A percentile compares a stretch with the other conserved stretches of the same genome.
These are phyloP conservation scores for Urechis unicinctus DNA, from an alignment of 2,888 invertebrate genomes.

Conservation along the genomic window DNA sequence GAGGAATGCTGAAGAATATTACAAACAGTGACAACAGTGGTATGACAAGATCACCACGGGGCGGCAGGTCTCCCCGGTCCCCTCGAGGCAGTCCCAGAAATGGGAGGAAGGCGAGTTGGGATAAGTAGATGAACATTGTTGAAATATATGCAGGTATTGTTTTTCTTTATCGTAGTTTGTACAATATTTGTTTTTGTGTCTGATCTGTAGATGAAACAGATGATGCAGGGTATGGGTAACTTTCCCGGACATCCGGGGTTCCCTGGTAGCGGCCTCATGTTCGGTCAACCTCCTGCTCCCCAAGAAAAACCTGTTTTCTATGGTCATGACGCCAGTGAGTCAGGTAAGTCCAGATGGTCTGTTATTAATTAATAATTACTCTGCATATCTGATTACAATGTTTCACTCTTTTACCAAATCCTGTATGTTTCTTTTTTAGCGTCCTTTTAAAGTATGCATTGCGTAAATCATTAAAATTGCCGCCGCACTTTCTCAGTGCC, in stretches of 20 bases:
- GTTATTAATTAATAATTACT: not conserved
- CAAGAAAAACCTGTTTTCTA: constrained; percentile 23
- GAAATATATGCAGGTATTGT: not conserved
- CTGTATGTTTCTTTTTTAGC: not conserved
- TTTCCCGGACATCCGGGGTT: constrained; percentile 3
- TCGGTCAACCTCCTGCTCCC: not conserved
- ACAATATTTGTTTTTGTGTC: not conserved
- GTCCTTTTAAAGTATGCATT: too few relatives aligned
- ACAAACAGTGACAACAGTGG: constrained; percentile 47
- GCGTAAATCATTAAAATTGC: too few relatives aligned
- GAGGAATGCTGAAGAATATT: constrained; percentile 52
- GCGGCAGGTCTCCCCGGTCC: constrained; percentile 6
- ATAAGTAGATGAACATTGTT: too few relatives aligned
- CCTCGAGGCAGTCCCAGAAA: not conserved
- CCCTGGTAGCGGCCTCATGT: not conserved
- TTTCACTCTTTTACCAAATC: too few relatives aligned
- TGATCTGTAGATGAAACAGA: constrained; percentile 14
- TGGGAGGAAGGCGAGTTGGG: too few relatives aligned
- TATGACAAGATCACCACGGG: constrained; percentile 3
- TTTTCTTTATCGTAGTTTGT: not conserved
- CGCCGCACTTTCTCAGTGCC: too few relatives aligned
- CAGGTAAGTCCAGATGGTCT: constrained; percentile 53
- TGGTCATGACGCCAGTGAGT: constrained; percentile 83
- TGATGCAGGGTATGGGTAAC: constrained; percentile 7
- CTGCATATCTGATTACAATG: too few relatives aligned